Evolutionary conservation across 2,113 vertebrate species (phyloP).

Genomic region (Psephotus haematonotus): DNA sequence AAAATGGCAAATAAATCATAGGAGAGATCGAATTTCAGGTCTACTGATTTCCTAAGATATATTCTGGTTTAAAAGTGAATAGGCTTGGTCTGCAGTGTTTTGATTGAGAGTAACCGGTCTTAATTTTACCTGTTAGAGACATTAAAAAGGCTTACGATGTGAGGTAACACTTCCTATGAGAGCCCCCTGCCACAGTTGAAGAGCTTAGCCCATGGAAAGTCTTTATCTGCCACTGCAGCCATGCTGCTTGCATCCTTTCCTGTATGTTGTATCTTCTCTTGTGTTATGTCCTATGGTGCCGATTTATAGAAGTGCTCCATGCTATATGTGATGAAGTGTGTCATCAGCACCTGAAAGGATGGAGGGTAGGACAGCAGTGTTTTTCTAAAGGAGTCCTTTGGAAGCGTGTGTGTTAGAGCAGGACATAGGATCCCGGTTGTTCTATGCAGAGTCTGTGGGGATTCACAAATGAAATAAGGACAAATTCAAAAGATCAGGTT

Average conservation of each 20-base stretch:
- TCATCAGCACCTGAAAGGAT: background rate
- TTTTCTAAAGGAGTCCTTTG: background rate
- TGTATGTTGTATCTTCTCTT: background rate
- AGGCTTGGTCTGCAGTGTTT: background rate
- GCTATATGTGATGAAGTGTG: background rate
- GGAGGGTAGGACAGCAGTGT: fast-evolving
- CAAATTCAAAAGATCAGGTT: background rate
- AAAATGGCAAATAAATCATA: constrained; percentile 26
- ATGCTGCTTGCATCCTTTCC: background rate
- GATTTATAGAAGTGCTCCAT: background rate
- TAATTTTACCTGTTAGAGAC: background rate
- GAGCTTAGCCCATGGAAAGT: background rate
- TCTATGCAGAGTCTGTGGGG: background rate
- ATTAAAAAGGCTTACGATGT: fast-evolving
- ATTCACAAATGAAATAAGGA: background rate
- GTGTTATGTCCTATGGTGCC: fast-evolving
- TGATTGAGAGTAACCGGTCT: background rate
- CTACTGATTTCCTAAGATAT: background rate
- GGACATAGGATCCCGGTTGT: background rate
- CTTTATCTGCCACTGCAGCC: background rate
- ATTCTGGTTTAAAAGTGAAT: background rate
- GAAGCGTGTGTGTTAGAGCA: background rate
- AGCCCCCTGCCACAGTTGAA: background rate
- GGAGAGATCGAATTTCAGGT: background rate
- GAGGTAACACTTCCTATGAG: background rate